Conservation (phyloP, 2,113 vertebrate genomes). For the Campylorhamphus procurvoides region DNA sequence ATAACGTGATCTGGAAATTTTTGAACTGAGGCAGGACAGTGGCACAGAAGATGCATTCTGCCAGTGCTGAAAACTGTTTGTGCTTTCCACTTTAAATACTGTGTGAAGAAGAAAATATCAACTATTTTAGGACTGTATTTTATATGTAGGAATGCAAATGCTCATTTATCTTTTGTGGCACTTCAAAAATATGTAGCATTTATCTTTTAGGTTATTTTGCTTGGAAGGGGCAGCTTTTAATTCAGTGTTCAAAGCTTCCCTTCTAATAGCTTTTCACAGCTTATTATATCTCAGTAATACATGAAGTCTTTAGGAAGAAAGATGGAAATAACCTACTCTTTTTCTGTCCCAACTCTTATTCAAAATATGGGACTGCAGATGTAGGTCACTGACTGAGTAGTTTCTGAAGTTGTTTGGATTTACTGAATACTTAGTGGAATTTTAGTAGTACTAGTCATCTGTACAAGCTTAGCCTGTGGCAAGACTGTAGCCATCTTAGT, state of each 20-base stretch:
- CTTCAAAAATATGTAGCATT: neutral
- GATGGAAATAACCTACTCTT: neutral
- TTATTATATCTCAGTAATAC: neutral
- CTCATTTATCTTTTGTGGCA: neutral
- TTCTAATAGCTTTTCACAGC: neutral
- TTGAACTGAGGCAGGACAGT: neutral
- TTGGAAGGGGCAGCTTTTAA: neutral
- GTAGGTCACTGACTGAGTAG: neutral
- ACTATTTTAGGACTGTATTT: neutral
- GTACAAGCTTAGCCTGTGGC: neutral
- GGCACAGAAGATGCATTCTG: neutral
- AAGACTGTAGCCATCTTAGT: neutral
- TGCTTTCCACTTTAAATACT: neutral
- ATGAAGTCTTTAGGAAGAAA: neutral
- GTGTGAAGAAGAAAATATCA: neutral
- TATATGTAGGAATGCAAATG: neutral
- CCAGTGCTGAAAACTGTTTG: neutral
- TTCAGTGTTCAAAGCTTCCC: neutral
- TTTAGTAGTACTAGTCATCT: neutral
- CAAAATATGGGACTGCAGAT: neutral
- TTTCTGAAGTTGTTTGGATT: neutral
- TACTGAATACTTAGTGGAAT: neutral
- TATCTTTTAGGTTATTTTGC: neutral
- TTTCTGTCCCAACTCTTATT: neutral
- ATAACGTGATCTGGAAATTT: neutral